Percentiles rank a stretch among this genome's conserved stretches.
These are phyloP conservation scores for Holothuria leucospilota DNA, from an alignment of 53 echinoderm and acorn worm genomes.

Conservation along the genomic window DNA sequence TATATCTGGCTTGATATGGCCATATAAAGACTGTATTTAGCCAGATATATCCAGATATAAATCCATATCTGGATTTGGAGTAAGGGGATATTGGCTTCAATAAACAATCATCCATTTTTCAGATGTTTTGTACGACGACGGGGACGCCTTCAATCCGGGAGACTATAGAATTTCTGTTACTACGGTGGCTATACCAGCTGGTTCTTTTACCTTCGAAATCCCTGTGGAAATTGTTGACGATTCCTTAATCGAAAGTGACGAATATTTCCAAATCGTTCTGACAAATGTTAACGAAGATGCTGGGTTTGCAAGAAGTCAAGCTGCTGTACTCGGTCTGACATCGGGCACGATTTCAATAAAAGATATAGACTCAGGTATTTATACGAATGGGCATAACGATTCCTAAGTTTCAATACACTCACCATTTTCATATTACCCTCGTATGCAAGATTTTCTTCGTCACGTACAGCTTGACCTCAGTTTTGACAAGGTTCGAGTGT, in stretches of 20 bases:
- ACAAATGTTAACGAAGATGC: not conserved
- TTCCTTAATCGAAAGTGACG: not conserved
- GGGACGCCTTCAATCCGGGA: not conserved
- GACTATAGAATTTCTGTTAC: not conserved
- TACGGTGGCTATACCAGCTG: not conserved
- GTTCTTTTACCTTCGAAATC: not conserved
- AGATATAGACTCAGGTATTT: constrained; percentile 5
- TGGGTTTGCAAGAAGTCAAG: not conserved
- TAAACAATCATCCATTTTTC: not conserved
- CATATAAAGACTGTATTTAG: too few relatives aligned
- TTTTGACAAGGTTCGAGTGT: too few relatives aligned
- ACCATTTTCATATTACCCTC: too few relatives aligned
- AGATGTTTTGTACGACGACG: not conserved
- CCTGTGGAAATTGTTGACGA: not conserved
- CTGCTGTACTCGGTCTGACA: not conserved
- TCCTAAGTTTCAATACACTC: too few relatives aligned
- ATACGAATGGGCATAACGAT: too few relatives aligned
- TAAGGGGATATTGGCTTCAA: too few relatives aligned
- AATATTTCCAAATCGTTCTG: not conserved
- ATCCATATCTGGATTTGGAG: too few relatives aligned
- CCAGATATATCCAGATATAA: too few relatives aligned
- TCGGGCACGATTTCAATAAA: not conserved
- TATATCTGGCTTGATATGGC: too few relatives aligned
- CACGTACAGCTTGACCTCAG: too few relatives aligned
- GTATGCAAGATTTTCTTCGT: too few relatives aligned